phyloP scores from a whole-genome alignment of 2,888 invertebrate species.

The Abrostola triplasia region DNA sequence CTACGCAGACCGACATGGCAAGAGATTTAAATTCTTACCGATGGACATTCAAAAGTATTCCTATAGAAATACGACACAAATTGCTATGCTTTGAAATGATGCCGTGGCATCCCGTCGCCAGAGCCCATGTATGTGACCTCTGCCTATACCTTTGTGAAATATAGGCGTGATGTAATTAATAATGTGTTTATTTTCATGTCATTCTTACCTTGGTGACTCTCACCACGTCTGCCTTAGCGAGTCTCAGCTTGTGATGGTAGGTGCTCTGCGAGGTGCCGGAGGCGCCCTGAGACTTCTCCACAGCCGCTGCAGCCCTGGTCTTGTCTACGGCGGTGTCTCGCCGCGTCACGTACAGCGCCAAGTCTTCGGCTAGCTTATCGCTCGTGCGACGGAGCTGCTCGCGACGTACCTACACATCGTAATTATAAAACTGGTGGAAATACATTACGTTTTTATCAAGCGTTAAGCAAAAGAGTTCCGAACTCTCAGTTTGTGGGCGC shows the following conservation, averaged over 20 bases:
- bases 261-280: conserved; percentile 72
- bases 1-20: no score
- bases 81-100: no score
- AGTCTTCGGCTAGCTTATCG: conserved; percentile 80
- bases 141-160: no score
- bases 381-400: conserved; percentile 82
- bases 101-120: no score
- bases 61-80: no score
- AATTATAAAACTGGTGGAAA: background rate
- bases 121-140: no score
- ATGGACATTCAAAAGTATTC: no score
- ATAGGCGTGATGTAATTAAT: no score
- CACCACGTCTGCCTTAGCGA: conserved; percentile 77
- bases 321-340: conserved; percentile 81
- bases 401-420: conserved; percentile 70
- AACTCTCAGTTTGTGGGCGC: background rate
- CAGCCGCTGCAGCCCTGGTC: conserved; percentile 76
- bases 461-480: background rate
- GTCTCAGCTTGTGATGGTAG: conserved; percentile 79
- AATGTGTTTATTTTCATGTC: no score
- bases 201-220: conserved; percentile 77
- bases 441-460: background rate
- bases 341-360: conserved; percentile 80
- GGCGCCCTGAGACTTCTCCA: conserved; percentile 74
- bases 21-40: no score